These are phyloP conservation scores for Barbus barbus DNA, from an alignment of 2,113 vertebrate species.

Conservation along the genomic window DNA sequence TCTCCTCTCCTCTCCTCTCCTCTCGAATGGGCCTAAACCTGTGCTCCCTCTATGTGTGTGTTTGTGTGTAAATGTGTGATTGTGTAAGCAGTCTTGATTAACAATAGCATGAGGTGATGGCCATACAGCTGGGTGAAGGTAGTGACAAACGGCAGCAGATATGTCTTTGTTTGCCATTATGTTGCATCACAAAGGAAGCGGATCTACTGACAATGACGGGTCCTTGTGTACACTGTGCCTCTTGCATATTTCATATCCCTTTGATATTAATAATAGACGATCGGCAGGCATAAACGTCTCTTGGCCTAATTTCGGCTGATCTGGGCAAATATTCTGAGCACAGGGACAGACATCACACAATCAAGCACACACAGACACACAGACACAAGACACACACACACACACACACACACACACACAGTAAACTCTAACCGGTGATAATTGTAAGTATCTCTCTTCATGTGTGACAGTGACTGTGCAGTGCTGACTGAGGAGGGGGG, in stretches of 20 bases:
- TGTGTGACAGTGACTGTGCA: conserved; percentile 30
- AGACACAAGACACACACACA: background rate
- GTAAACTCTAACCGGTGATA: conserved; percentile 29
- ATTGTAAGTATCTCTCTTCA: conserved; percentile 28
- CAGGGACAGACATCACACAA: conserved; percentile 34
- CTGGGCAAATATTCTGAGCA: conserved; percentile 28
- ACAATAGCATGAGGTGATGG: conserved; percentile 36
- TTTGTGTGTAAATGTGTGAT: conserved; percentile 3
- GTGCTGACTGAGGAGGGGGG: conserved; percentile 5
- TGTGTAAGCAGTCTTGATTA: conserved; percentile 43
- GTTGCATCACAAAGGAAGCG: conserved; percentile 39
- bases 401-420: background rate
- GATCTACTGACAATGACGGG: conserved; percentile 24
- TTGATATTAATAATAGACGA: conserved; percentile 52
- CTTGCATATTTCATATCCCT: conserved; percentile 52
- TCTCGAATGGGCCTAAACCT: conserved; percentile 35
- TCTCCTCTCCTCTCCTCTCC: background rate
- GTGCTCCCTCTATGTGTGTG: background rate
- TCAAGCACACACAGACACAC: background rate
- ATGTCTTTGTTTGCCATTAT: conserved; percentile 55
- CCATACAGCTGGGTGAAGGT: conserved; percentile 38
- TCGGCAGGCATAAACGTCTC: conserved; percentile 29
- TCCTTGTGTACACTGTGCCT: conserved; percentile 18
- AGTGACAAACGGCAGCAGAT: conserved; percentile 37
- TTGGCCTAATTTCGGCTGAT: conserved; percentile 46